Evolutionary conservation across 2,888 invertebrate species (phyloP), one percentile per base, ranked within the genome.

Genomic region (Cheilosia grossa): DNA sequence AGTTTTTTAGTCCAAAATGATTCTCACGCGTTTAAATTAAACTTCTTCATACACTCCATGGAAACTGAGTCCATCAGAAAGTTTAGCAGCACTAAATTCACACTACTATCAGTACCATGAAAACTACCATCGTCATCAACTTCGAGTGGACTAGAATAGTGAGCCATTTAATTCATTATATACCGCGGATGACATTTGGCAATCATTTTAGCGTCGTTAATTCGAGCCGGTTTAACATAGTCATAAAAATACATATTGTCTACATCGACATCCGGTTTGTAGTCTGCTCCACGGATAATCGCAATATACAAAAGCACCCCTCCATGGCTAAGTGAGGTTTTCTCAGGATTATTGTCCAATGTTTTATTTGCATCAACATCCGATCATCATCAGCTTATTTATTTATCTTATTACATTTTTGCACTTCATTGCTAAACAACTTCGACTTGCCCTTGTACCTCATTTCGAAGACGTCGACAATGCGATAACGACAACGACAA

Each of bases 401-500:
- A 49, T 73, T 37, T 82, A 75, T 67, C 24, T 78, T 78, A 69
- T 74, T 70, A 59, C 37, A 10, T 75, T 79, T 83, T 75, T 83
- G 83, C 74, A 80, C 80, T 80, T 79, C 44, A 83, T 74, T 83
- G 83, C 80, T 74, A 70, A 80, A 80, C 74, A 79, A 79, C 83
- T 79, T 42, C 19, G 47, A 59, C 74, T 51, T 83, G 83, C 83
- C 83, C 83, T 83, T 83, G 83, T 79, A 79, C 83, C 83, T 83
- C 83, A 83, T 74, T 83, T 79, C 69, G 79, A 74, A 79, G 74
- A 79, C 74, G 53, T 44, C 27, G 27, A 27, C 27, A 27, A 27
- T 5, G 27, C 5, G 27, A 27, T 27, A 37, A 10, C 54, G 15
- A 63, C 47, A 40, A 19, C 24, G 17, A 53, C 47, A 40, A 19